These are phyloP conservation scores for Argyresthia goedartella DNA, from an alignment of 2,888 invertebrate genomes.

Conservation along the genomic window DNA sequence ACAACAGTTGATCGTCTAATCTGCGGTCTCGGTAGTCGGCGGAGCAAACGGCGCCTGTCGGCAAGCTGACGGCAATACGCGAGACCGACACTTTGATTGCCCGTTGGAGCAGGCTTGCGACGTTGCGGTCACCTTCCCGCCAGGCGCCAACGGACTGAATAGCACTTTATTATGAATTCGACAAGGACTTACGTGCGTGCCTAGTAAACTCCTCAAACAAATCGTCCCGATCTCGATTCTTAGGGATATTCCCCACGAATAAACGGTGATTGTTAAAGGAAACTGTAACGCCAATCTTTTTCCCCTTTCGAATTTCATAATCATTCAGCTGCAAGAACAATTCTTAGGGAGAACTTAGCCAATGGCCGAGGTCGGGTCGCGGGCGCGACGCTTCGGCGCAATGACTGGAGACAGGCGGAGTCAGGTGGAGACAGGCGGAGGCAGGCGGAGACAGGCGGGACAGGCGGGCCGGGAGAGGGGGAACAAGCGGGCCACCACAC, in stretches of 20 bases:
- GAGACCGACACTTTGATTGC: too few species aligned
- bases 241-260: slow-evolving; percentile 99
- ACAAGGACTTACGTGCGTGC: slow-evolving; percentile 97
- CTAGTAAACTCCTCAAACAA: slow-evolving; percentile 99
- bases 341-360: slow-evolving; percentile 81
- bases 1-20: slow-evolving; percentile 21
- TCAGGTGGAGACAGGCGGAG: slow-evolving; percentile 17
- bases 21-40: slow-evolving; percentile 5
- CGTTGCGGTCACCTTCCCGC: neutral
- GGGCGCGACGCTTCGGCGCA: slow-evolving; percentile 39
- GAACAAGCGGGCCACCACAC: slow-evolving; percentile 69
- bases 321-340: slow-evolving; percentile 99
- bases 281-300: slow-evolving; percentile 99
- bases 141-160: slow-evolving; percentile 23
- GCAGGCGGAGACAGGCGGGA: slow-evolving; percentile 14
- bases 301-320: slow-evolving; percentile 99
- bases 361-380: slow-evolving; percentile 61
- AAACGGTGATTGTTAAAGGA: slow-evolving; percentile 99
- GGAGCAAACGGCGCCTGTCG: slow-evolving; percentile 17
- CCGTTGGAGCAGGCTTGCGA: neutral
- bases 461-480: slow-evolving; percentile 17
- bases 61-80: slow-evolving; percentile 7
- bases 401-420: slow-evolving; percentile 45
- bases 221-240: slow-evolving; percentile 99
- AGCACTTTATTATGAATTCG: slow-evolving; percentile 70